Conservation (phyloP, 2,888 invertebrate species). For the Stictocephala bisonia region DNA sequence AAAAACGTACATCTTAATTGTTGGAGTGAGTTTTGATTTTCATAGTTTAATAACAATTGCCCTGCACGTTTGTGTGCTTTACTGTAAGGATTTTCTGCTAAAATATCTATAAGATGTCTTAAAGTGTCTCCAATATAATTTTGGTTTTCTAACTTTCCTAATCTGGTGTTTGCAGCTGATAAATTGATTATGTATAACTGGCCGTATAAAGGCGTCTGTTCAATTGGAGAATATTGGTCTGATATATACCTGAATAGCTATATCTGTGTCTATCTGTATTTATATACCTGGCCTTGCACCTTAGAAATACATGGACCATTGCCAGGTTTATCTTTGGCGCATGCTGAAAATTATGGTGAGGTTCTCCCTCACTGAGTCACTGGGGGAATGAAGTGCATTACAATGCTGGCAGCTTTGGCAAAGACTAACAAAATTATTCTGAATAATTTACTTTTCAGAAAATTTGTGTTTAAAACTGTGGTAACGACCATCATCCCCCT, state of each 20-base stretch:
- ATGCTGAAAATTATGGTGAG: constrained; percentile 9
- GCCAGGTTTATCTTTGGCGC: constrained; percentile 15
- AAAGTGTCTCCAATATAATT: no score
- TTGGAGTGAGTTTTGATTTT: no score
- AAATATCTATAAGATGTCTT: neutral
- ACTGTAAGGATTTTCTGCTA: constrained; percentile 2
- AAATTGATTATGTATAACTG: constrained; percentile 22
- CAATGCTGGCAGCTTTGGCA: neutral
- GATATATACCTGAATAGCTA: constrained; percentile 2
- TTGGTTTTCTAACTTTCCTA: neutral
- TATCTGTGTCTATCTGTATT: no score
- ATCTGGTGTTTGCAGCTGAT: constrained; percentile 10
- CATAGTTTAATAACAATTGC: no score
- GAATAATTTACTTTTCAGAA: neutral
- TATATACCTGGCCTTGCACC: no score
- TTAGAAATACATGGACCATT: constrained; percentile 7
- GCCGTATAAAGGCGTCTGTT: constrained; percentile 14
- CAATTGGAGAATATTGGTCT: neutral
- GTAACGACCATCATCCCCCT: neutral
- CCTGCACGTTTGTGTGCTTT: neutral
- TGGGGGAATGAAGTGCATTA: constrained; percentile 14
- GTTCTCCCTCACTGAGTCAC: neutral
- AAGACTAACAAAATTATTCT: constrained; percentile 14
- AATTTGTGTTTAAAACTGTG: neutral
- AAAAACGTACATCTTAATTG: no score